phyloP scores from a whole-genome alignment of 37 sponge, comb jelly and placozoan species.

The Ianthella basta region DNA sequence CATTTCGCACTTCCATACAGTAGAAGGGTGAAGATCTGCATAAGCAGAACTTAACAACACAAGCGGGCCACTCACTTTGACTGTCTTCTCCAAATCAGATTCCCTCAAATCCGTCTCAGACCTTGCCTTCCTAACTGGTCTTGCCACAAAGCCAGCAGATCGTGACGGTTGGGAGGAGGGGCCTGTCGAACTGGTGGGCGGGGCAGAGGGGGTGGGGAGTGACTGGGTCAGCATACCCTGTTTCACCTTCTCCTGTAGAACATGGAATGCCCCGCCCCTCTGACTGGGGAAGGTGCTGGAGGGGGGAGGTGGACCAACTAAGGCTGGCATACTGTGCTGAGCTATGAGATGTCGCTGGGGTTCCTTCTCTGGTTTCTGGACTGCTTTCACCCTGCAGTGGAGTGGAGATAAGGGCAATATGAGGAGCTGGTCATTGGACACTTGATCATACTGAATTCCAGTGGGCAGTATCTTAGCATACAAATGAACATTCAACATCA shows the following conservation, averaged over 20 bases:
- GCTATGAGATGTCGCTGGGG: no score
- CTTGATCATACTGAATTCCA: no score
- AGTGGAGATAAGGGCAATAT: not conserved
- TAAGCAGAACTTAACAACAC: no score
- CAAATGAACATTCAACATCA: no score
- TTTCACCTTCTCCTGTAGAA: conserved; percentile 41
- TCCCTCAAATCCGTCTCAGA: conserved; percentile 58
- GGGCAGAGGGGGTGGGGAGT: not conserved
- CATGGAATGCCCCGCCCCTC: no score
- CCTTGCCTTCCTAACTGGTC: conserved; percentile 56
- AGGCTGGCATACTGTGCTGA: not conserved
- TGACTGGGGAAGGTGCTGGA: no score
- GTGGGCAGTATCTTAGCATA: no score
- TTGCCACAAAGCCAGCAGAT: not conserved
- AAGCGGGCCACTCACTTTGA: conserved; percentile 64
- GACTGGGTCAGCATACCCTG: not conserved
- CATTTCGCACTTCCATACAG: no score
- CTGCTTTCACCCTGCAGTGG: not conserved
- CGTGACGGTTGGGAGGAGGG: not conserved
- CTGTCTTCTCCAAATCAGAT: conserved; percentile 55
- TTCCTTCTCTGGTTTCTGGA: no score
- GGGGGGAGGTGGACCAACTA: not conserved
- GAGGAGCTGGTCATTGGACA: no score
- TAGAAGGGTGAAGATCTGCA: no score
- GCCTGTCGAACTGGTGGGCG: conserved; percentile 20